These are phyloP conservation scores for Myotis myotis DNA, from an alignment of 2,797 vertebrate genomes.

Conservation along the genomic window DNA sequence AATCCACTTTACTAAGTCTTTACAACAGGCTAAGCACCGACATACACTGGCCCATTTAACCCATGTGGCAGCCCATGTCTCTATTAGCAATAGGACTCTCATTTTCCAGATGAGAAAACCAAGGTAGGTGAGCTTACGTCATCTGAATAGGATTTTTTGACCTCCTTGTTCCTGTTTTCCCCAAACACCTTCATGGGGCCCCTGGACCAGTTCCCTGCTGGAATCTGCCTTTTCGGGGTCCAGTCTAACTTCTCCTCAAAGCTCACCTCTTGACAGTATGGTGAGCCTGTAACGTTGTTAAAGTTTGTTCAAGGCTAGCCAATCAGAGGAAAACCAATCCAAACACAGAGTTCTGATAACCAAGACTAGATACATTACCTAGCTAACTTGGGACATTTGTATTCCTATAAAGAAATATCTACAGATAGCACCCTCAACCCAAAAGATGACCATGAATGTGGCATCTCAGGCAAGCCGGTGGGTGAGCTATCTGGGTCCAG, in stretches of 20 bases:
- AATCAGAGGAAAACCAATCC: not conserved
- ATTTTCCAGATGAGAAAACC: not conserved
- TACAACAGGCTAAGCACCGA: not conserved
- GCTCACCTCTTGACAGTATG: not conserved
- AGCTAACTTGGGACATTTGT: not conserved
- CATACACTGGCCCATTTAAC: not conserved
- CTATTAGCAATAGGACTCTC: not conserved
- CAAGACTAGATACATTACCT: not conserved
- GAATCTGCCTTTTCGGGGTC: not conserved
- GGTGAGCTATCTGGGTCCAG: not conserved
- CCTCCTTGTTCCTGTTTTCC: not conserved
- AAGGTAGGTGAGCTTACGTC: not conserved
- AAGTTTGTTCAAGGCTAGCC: not conserved
- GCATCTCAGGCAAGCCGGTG: not conserved
- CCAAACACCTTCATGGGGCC: not conserved
- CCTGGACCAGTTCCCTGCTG: not conserved
- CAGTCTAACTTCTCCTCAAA: not conserved
- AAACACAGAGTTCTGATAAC: not conserved
- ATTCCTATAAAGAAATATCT: not conserved
- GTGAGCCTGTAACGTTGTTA: not conserved
- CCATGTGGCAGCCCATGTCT: not conserved
- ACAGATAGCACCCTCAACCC: not conserved
- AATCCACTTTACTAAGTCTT: not conserved
- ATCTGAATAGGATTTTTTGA: not conserved
- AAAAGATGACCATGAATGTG: not conserved